Evolutionary conservation across 1,140 invertebrate genomes (phyloP), one percentile per base, ranked within the genome.

Genomic region (Piezodorus guildinii): DNA sequence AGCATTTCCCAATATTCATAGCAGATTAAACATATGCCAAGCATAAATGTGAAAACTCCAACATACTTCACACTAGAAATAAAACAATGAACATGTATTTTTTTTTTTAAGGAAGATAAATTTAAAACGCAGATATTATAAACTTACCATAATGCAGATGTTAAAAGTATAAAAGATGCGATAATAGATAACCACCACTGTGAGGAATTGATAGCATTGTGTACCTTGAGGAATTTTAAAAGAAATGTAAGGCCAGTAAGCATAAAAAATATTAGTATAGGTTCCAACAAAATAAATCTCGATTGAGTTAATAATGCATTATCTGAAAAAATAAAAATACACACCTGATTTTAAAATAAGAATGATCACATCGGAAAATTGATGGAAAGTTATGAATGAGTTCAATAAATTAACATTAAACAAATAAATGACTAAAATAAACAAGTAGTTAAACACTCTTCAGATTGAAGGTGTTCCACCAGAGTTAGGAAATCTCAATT

Each of bases 271-370:
- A 97, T 80, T 56, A 97, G 77, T 74, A 96, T 94, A 64, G 90
- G 87, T 75, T 98, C 94, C 85, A 97, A 88, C n/a, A 98, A 76
- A 72, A 97, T 88, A 72, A 96, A 96, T 64, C 93, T 81, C 25
- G 92, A 95, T 76, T 97, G 94, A 2, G 92, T 94, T 51, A 97
- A 74, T 21, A 97, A 74, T 14, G 93, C 88, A 78, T 96, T 97
- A 73, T 98, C 95, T 87, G 80, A 72, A 81, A 85, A 67, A 69
- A 64, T 21, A 34, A 54, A 52, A 54, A 39, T 10, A 39, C 12
- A 39, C 6, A 39, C 34, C 34, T 10, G 12, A 5, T 39, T 39
- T 10, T 1, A 39, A 39, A 39, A 39, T 6, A 39, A 10, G 9
- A 4, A 1, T 1, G 1, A 39, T 39, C 34, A 10, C 12, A 39